Evolutionary conservation across 2,888 invertebrate genomes (phyloP), one percentile per base, ranked within the genome.

Genomic region (Tetragnatha montana): DNA sequence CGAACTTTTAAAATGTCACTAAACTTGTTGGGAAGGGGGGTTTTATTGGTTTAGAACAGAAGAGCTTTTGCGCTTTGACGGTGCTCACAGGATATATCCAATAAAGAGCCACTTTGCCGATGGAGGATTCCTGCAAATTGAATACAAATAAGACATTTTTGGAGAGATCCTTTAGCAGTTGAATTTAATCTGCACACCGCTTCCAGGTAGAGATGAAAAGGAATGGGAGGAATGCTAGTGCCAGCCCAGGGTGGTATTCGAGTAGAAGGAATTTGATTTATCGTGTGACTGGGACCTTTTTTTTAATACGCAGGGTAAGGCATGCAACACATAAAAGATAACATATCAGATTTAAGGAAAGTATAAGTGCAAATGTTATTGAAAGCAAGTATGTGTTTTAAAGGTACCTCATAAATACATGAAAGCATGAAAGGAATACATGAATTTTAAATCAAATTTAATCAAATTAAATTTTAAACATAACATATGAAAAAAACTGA

Each of bases 1-100:
- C 49, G 71, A 71, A 21, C 21, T 71, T 71, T 60, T 60, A 60
- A 81, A 68, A 81, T 81, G 81, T 81, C 71, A 81, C 78, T 78
- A 17, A 60, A 78, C 21, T 21, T 78, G 78, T 22, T 22, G 49
- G 8, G n/a, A n/a, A n/a, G 2, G 49, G 78, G 60, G 60, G 78
- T 78, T 78, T 78, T 78, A 78, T 78, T 78, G 78, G 78, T 78
- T 78, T 78, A 60, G 60, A 17, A 60, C 60, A 68, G 17, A 2
- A 14, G 22, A n/a, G 60, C 60, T 78, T 22, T 19, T 60, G 60
- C 14, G 14, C 17, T 17, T 60, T 60, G 60, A 10, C 60, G 60
- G 6, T 60, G 60, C 60, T 60, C 60, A 60, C 17, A 60, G 60
- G 49, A 49, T n/a, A n/a, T 75, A 14, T 60, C 21, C 21, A 60